Percentiles rank a stretch among this genome's conserved stretches.
These are phyloP conservation scores for Acanthosoma haemorrhoidale DNA, from an alignment of 2,888 invertebrate genomes.

Conservation along the genomic window DNA sequence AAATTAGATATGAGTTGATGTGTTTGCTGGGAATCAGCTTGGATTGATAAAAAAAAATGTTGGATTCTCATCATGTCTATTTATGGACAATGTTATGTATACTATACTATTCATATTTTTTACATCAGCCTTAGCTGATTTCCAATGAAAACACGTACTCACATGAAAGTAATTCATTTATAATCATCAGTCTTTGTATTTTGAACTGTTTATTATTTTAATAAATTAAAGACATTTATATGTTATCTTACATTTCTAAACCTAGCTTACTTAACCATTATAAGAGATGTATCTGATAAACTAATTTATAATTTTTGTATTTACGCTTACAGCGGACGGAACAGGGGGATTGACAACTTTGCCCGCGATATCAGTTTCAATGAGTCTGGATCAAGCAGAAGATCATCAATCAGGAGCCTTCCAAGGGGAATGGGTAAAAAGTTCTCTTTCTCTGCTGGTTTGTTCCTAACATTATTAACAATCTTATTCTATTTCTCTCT, in stretches of 20 bases:
- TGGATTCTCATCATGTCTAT: too few species aligned
- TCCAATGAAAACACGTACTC: too few species aligned
- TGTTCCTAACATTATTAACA: slow-evolving; percentile 39
- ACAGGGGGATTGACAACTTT: slow-evolving; percentile 33
- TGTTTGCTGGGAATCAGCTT: too few species aligned
- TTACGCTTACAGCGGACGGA: slow-evolving; percentile 20
- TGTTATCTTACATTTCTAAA: neutral
- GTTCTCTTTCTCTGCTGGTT: slow-evolving; percentile 42
- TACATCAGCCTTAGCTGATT: too few species aligned
- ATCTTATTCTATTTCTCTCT: neutral
- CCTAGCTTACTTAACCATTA: too few species aligned
- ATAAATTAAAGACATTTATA: neutral
- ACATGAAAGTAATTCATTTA: too few species aligned
- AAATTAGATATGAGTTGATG: too few species aligned
- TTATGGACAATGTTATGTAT: too few species aligned
- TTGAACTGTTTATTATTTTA: neutral
- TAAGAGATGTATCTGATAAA: too few species aligned
- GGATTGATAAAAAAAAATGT: too few species aligned
- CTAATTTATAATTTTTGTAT: too few species aligned
- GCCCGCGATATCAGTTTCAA: slow-evolving; percentile 32
- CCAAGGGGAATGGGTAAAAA: slow-evolving; percentile 43
- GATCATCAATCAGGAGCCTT: slow-evolving; percentile 35
- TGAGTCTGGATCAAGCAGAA: slow-evolving; percentile 25
- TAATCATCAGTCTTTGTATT: slow-evolving; percentile 3
- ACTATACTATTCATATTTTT: too few species aligned